These are phyloP conservation scores for Eristalis intricaria DNA, from an alignment of 2,888 invertebrate species.

Conservation along the genomic window DNA sequence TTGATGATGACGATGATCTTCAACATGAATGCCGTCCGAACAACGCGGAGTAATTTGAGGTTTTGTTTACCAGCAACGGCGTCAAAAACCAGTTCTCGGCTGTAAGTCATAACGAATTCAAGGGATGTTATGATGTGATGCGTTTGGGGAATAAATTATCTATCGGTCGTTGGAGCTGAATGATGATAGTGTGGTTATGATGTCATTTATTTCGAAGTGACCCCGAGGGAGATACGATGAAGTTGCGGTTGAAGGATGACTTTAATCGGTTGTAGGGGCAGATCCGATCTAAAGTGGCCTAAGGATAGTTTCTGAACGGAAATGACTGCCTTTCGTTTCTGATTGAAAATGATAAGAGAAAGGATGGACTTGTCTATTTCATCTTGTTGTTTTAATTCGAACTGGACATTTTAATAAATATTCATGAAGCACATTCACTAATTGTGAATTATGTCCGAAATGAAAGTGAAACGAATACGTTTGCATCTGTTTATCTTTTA, in stretches of 20 bases:
- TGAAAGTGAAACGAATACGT: too few relatives aligned
- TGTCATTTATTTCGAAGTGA: not conserved
- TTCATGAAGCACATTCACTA: too few relatives aligned
- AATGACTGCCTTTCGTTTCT: not conserved
- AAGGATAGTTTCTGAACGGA: not conserved
- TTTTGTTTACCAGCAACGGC: not conserved
- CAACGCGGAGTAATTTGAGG: not conserved
- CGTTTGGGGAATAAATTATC: not conserved
- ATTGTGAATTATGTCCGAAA: too few relatives aligned
- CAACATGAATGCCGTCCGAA: not conserved
- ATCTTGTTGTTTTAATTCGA: too few relatives aligned
- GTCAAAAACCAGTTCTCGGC: conserved; percentile 12
- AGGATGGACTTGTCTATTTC: too few relatives aligned
- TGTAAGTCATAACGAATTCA: conserved; percentile 4
- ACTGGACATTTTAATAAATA: too few relatives aligned
- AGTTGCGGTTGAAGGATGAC: not conserved
- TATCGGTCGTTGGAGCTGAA: not conserved
- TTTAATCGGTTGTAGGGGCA: not conserved
- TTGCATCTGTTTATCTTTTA: too few relatives aligned
- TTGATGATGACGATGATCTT: not conserved
- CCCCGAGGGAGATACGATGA: not conserved
- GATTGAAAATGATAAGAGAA: not conserved
- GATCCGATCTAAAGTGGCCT: not conserved
- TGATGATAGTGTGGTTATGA: not conserved
- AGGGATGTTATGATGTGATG: not conserved